Conservation (phyloP, 2,797 vertebrate species). For the Tympanoctomys barrerae region DNA sequence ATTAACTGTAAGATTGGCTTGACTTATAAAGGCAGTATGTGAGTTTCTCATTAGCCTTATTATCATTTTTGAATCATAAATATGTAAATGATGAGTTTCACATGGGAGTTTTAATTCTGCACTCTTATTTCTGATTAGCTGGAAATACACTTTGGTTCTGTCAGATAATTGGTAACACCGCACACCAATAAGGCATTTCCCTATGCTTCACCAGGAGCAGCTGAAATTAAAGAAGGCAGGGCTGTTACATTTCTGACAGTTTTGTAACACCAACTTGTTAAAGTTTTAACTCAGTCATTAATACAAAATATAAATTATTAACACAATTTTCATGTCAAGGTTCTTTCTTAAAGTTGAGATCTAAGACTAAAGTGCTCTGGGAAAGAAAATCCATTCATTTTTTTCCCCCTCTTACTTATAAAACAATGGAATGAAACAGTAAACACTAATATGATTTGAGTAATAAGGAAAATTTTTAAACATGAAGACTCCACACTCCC, state of each 20-base stretch:
- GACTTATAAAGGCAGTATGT: conserved; percentile 88
- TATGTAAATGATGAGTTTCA: conserved; percentile 94
- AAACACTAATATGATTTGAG: conserved; percentile 28
- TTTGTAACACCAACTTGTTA: conserved; percentile 90
- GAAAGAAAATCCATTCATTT: conserved; percentile 71
- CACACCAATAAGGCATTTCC: conserved; percentile 92
- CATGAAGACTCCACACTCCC: not conserved
- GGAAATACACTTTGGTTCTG: conserved; percentile 90
- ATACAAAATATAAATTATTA: conserved; percentile 90
- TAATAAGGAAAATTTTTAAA: conserved; percentile 40
- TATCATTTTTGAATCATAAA: conserved; percentile 94
- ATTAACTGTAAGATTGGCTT: conserved; percentile 88
- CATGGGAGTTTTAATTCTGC: conserved; percentile 92
- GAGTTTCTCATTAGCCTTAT: conserved; percentile 94
- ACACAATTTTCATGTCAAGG: conserved; percentile 84
- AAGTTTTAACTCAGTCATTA: conserved; percentile 90
- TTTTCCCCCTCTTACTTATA: conserved; percentile 58
- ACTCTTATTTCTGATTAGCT: conserved; percentile 94
- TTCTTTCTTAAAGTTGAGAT: conserved; percentile 80
- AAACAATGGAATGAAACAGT: conserved; percentile 61
- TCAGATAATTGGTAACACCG: conserved; percentile 93
- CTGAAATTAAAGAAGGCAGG: conserved; percentile 88
- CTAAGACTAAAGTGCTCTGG: conserved; percentile 71
- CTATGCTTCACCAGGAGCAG: conserved; percentile 89
- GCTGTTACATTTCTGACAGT: conserved; percentile 89